phyloP scores from a whole-genome alignment of 1,140 invertebrate genomes.

The Drosophila grimshawi region DNA sequence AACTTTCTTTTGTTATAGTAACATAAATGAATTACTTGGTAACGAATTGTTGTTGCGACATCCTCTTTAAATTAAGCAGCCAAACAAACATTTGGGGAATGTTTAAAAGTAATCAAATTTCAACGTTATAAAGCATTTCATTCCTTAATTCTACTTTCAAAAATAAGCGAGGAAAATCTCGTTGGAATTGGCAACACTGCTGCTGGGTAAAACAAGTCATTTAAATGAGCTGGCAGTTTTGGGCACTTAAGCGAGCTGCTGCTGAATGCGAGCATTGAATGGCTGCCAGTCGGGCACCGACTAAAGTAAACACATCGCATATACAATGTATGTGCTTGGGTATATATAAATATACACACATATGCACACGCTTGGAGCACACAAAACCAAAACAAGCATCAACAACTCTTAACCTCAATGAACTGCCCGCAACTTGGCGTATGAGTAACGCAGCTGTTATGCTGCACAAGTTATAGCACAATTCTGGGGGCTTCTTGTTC shows the following conservation, averaged over 20 bases:
- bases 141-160: not conserved
- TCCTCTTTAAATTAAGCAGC: too few relatives aligned
- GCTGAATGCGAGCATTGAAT: slow-evolving; percentile 23
- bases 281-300: slow-evolving; percentile 3
- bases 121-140: not conserved
- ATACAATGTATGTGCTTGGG: not conserved
- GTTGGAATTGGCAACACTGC: not conserved
- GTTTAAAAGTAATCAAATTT: too few relatives aligned
- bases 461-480: slow-evolving; percentile 59
- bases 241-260: slow-evolving; percentile 38
- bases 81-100: too few relatives aligned
- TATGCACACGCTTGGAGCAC: not conserved
- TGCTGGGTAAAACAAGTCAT: slow-evolving; percentile 23
- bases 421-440: slow-evolving; percentile 57
- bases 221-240: slow-evolving; percentile 63
- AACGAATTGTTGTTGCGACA: too few relatives aligned
- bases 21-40: too few relatives aligned
- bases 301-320: slow-evolving; percentile 26
- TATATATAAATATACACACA: not conserved
- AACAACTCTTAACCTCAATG: slow-evolving; percentile 75
- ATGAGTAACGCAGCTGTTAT: slow-evolving; percentile 69
- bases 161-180: not conserved
- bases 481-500: slow-evolving; percentile 75
- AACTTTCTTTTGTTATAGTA: too few relatives aligned
- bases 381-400: slow-evolving; percentile 52